Conservation (phyloP, 2,888 invertebrate species). For the Meliscaeva auricollis region DNA sequence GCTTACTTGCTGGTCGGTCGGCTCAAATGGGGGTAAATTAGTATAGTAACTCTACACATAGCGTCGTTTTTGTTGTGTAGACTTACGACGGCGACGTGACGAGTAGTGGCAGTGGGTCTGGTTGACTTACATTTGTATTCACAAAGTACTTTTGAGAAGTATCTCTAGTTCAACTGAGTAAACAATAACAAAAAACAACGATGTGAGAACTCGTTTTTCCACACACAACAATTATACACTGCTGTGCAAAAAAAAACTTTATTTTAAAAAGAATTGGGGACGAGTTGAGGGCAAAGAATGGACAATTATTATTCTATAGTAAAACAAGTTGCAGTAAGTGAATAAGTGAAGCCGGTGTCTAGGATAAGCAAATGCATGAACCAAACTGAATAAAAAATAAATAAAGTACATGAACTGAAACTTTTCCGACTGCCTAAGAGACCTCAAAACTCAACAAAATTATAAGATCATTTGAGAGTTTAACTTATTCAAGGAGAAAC, state of each 20-base stretch:
- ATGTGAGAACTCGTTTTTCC: conserved; percentile 50
- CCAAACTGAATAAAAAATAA: too few relatives aligned
- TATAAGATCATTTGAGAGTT: too few relatives aligned
- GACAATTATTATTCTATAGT: too few relatives aligned
- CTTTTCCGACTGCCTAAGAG: too few relatives aligned
- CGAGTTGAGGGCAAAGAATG: too few relatives aligned
- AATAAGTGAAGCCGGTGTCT: too few relatives aligned
- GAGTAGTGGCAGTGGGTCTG: conserved; percentile 35
- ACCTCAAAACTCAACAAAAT: too few relatives aligned
- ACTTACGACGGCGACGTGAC: too few relatives aligned
- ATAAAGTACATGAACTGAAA: too few relatives aligned
- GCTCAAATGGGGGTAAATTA: conserved; percentile 47
- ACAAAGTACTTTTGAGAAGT: conserved; percentile 32
- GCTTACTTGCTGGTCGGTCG: conserved; percentile 43
- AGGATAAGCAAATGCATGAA: too few relatives aligned
- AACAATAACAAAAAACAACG: conserved; percentile 56
- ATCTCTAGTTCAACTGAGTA: conserved; percentile 41
- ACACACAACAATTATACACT: conserved; percentile 14
- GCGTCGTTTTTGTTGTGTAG: conserved; percentile 28
- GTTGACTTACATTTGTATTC: conserved; percentile 56
- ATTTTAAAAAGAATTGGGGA: neutral
- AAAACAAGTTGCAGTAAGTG: too few relatives aligned
- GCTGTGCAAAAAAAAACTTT: conserved; percentile 10
- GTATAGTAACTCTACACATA: conserved; percentile 30
- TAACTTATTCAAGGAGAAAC: too few relatives aligned